Conservation (phyloP, 92 coral and sea anemone genomes). For the Montipora capitata region DNA sequence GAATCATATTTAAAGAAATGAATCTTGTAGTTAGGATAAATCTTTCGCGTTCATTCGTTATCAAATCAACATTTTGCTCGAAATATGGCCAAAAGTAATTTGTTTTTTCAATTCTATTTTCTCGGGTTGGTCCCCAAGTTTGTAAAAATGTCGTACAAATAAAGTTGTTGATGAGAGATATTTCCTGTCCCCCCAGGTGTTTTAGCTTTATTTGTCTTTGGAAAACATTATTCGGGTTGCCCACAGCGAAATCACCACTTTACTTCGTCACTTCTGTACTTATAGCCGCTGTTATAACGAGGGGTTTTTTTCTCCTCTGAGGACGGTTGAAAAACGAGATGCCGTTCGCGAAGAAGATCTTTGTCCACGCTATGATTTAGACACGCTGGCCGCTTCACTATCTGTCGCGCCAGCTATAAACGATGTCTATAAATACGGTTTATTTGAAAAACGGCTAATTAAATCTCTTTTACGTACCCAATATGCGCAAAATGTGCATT, state of each 20-base stretch:
- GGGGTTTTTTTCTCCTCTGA: conserved; percentile 18
- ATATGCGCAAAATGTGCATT: conserved; percentile 1
- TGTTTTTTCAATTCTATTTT: conserved; percentile 50
- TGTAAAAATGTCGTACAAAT: conserved; percentile 25
- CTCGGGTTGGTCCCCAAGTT: conserved; percentile 44
- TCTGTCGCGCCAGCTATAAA: conserved; percentile 18
- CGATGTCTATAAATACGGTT: conserved; percentile 10
- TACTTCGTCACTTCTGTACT: conserved; percentile 30
- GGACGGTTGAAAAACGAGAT: background rate
- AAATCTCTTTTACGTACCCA: background rate
- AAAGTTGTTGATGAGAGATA: conserved; percentile 40
- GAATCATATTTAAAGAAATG: conserved; percentile 11
- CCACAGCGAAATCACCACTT: conserved; percentile 22
- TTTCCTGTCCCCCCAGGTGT: conserved; percentile 1
- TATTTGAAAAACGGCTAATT: conserved; percentile 1
- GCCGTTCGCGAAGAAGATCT: background rate
- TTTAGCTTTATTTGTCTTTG: conserved; percentile 29
- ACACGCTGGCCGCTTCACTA: background rate
- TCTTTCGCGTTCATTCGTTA: conserved; percentile 15
- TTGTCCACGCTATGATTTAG: background rate
- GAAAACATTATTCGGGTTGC: conserved; percentile 6
- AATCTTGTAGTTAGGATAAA: background rate
- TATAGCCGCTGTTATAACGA: conserved; percentile 9
- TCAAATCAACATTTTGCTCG: conserved; percentile 21
- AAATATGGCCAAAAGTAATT: background rate